Evolutionary conservation across 1,140 invertebrate species (phyloP).

Genomic region (Calephelis virginiensis): DNA sequence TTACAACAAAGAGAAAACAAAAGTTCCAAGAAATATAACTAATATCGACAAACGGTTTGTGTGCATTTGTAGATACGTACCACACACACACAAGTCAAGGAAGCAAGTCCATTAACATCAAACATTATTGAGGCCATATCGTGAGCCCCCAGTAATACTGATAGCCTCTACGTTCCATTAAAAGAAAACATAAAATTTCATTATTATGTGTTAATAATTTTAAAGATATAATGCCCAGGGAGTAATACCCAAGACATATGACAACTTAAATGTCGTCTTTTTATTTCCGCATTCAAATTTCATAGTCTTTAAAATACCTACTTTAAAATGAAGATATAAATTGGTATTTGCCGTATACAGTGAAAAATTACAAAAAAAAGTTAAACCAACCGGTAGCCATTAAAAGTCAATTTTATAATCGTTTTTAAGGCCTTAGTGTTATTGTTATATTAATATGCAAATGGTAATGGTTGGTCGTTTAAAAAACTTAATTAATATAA

Average conservation of each 20-base stretch:
- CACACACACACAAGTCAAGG: slow-evolving; percentile 4
- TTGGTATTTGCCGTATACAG: slow-evolving; percentile 5
- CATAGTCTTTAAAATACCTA: not conserved
- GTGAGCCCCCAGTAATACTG: slow-evolving; percentile 43
- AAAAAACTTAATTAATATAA: too few species aligned
- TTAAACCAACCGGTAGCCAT: not conserved
- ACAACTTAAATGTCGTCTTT: not conserved
- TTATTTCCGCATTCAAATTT: not conserved
- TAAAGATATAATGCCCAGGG: slow-evolving; percentile 27
- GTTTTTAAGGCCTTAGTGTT: not conserved
- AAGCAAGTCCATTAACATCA: slow-evolving; percentile 61
- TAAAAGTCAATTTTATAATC: slow-evolving; percentile 3
- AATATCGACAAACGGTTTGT: not conserved
- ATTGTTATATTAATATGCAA: not conserved
- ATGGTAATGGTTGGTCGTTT: not conserved
- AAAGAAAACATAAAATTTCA: slow-evolving; percentile 73
- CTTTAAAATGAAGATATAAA: slow-evolving; percentile 3
- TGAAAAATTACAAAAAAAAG: not conserved
- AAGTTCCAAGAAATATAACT: not conserved
- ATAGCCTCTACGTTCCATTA: slow-evolving; percentile 66
- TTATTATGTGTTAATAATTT: slow-evolving; percentile 77
- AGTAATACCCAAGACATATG: not conserved
- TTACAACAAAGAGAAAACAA: not conserved
- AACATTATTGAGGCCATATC: slow-evolving; percentile 62
- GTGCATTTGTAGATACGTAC: slow-evolving; percentile 10